Conservation (phyloP, 2,797 vertebrate genomes). For the Valencia hispanica region DNA sequence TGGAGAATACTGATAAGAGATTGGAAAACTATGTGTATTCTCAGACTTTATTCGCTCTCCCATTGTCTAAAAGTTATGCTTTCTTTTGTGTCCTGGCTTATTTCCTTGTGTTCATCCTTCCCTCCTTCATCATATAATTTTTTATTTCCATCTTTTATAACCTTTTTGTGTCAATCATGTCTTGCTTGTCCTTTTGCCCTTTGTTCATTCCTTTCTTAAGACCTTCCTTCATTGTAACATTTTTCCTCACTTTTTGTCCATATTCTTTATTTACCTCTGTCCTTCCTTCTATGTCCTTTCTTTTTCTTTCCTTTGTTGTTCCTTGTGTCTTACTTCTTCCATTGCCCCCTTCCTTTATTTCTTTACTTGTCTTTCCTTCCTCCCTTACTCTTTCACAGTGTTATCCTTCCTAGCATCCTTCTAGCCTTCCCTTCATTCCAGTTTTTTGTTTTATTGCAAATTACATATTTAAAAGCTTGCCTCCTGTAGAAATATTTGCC, state of each 20-base stretch:
- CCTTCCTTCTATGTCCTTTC: not conserved
- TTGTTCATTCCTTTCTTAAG: not conserved
- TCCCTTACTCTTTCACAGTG: no score
- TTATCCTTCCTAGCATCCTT: not conserved
- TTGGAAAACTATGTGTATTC: not conserved
- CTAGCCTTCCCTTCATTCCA: not conserved
- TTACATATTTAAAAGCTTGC: not conserved
- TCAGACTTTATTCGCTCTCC: not conserved
- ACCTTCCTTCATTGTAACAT: not conserved
- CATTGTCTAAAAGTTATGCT: not conserved
- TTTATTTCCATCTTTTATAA: not conserved
- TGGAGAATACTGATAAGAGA: not conserved
- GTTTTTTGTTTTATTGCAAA: not conserved
- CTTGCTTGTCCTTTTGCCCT: not conserved
- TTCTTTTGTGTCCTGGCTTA: not conserved
- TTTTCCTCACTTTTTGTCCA: not conserved
- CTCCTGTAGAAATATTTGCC: not conserved
- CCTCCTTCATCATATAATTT: not conserved
- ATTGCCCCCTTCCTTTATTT: not conserved
- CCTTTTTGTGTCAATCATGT: not conserved
- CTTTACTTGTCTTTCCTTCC: not conserved
- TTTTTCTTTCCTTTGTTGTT: not conserved
- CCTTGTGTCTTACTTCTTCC: not conserved
- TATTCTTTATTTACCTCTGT: not conserved
- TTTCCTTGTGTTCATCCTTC: not conserved